phyloP scores from a whole-genome alignment of 2,797 vertebrate genomes.

The Brachymystax lenok region DNA sequence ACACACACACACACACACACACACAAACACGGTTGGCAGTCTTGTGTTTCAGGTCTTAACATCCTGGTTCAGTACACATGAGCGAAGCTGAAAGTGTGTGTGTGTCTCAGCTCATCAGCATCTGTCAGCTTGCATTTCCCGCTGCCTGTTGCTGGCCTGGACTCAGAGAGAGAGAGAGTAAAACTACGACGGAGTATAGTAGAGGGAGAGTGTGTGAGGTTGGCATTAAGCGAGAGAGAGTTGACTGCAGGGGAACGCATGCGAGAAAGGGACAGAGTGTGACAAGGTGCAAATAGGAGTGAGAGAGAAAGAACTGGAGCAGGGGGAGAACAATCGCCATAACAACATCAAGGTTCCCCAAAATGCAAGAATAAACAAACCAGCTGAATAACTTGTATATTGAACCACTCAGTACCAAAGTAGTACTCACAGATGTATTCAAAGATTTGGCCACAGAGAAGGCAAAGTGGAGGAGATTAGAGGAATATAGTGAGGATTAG shows the following conservation, averaged over 20 bases:
- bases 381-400: neutral
- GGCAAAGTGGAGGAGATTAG: neutral
- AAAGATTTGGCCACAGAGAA: neutral
- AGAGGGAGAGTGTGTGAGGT: neutral
- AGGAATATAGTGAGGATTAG: neutral
- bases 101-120: conserved; percentile 16
- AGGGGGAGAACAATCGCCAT: neutral
- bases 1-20: conserved; percentile 8
- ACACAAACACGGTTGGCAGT: neutral
- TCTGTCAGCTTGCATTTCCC: conserved; percentile 23
- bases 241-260: neutral
- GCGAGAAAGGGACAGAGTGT: neutral
- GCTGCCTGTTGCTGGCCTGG: conserved; percentile 34
- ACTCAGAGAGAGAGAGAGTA: neutral
- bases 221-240: neutral
- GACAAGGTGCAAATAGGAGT: neutral
- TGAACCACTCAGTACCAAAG: neutral
- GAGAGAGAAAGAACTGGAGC: neutral
- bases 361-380: neutral
- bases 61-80: conserved; percentile 10
- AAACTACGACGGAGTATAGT: neutral
- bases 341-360: neutral
- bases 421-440: neutral
- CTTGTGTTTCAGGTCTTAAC: conserved; percentile 12
- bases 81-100: conserved; percentile 2